phyloP scores from a whole-genome alignment of 30 jellyfish, hydroid and myxozoan species.

The Turritopsis rubra region DNA sequence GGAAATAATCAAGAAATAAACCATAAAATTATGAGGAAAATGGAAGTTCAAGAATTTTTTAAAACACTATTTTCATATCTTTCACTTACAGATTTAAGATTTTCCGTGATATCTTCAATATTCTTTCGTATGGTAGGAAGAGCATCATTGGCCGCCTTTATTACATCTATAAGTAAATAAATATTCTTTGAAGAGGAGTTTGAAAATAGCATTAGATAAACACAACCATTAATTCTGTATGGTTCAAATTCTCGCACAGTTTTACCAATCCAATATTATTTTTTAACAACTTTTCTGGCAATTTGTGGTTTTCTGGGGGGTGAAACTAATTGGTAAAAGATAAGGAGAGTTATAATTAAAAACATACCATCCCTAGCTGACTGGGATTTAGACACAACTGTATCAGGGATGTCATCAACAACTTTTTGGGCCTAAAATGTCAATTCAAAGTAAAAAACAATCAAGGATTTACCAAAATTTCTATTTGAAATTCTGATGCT shows the following conservation, averaged over 20 bases:
- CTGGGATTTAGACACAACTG: constrained; percentile 54
- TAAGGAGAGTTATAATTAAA: neutral
- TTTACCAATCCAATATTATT: neutral
- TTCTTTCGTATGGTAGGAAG: neutral
- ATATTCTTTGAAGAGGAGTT: too few relatives aligned
- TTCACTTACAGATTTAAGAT: neutral
- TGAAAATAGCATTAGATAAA: too few relatives aligned
- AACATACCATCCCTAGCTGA: constrained; percentile 44
- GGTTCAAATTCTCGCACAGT: neutral
- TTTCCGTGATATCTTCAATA: neutral
- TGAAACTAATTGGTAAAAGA: neutral
- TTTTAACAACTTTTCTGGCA: neutral
- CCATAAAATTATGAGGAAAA: neutral
- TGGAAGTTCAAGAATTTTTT: too few relatives aligned
- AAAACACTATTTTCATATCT: neutral
- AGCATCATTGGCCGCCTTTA: neutral
- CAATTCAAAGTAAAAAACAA: neutral
- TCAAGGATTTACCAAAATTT: too few relatives aligned
- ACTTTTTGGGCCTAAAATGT: constrained; percentile 33
- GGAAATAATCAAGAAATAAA: neutral
- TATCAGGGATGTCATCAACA: constrained; percentile 56
- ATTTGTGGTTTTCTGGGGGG: neutral
- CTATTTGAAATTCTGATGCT: too few relatives aligned
- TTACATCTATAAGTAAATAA: too few relatives aligned
- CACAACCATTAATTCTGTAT: too few relatives aligned